phyloP scores from a whole-genome alignment of 2,113 vertebrate genomes.

The Coturnix japonica region DNA sequence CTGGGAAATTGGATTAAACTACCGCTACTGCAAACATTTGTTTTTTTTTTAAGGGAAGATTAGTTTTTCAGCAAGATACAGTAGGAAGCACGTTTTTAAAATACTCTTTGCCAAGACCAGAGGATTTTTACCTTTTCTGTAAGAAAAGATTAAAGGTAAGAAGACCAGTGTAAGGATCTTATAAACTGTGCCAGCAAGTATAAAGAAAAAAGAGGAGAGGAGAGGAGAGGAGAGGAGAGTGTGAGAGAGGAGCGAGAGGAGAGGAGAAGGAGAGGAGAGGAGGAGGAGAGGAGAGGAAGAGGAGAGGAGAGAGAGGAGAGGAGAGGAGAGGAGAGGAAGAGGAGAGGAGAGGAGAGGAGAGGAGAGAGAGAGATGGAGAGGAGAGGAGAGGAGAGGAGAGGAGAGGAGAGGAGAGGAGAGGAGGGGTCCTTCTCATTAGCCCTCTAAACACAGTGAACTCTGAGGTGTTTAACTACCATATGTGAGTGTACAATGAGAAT shows the following conservation, averaged over 20 bases:
- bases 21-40: neutral
- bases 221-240: no score
- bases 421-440: neutral
- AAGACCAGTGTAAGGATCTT: neutral
- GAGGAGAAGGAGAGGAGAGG: no score
- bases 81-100: neutral
- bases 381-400: no score
- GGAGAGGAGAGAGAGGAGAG: no score
- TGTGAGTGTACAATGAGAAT: rapidly evolving
- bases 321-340: no score
- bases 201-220: no score
- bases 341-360: no score
- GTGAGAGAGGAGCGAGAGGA: no score
- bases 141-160: neutral
- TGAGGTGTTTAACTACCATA: neutral
- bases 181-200: neutral
- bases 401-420: no score
- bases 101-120: neutral
- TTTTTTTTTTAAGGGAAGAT: neutral
- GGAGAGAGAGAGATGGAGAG: no score
- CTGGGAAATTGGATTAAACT: neutral
- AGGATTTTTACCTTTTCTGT: neutral
- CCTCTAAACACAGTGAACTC: neutral
- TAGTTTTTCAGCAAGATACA: neutral
- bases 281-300: no score